Percentiles rank a stretch among this genome's conserved stretches.
Evolutionary conservation across 1,140 invertebrate species (phyloP).

Genomic region (Luehdorfia chinensis): DNA sequence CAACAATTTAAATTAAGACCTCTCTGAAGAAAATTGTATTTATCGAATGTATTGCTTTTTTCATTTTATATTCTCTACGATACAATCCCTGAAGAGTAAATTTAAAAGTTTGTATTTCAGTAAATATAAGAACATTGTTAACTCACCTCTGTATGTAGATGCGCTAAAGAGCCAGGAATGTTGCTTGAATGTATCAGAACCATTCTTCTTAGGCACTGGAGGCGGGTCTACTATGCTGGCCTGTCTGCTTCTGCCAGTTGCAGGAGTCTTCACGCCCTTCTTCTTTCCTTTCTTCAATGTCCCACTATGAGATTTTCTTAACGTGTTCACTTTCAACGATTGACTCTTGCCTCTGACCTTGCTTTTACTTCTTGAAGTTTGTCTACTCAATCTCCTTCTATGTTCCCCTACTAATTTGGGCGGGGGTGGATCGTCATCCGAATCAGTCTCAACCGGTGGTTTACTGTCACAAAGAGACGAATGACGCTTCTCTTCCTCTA

Average conservation of each 20-base stretch:
- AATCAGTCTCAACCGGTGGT: constrained; percentile 57
- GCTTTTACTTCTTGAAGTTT: constrained; percentile 68
- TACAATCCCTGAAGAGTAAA: too few relatives aligned
- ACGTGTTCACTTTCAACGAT: constrained; percentile 60
- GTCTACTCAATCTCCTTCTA: constrained; percentile 60
- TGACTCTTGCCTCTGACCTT: constrained; percentile 67
- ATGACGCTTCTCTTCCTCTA: constrained; percentile 63
- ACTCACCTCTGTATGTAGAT: constrained; percentile 32
- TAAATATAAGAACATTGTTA: too few relatives aligned
- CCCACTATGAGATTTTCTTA: constrained; percentile 65
- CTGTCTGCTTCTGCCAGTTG: constrained; percentile 50
- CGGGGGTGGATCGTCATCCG: constrained; percentile 60
- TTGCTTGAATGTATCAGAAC: constrained; percentile 47
- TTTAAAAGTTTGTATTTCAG: too few relatives aligned
- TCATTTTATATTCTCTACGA: too few relatives aligned
- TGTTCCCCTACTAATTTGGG: constrained; percentile 57
- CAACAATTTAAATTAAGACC: too few relatives aligned
- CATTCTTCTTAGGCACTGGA: constrained; percentile 56
- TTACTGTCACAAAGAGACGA: constrained; percentile 31
- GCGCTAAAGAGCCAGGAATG: constrained; percentile 71
- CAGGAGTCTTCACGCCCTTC: constrained; percentile 41
- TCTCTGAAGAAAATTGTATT: too few relatives aligned
- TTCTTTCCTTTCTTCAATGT: constrained; percentile 67
- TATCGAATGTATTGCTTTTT: too few relatives aligned
- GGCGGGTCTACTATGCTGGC: constrained; percentile 59